Evolutionary conservation across 2,888 invertebrate genomes (phyloP).

Genomic region (Diachrysia chrysitis): DNA sequence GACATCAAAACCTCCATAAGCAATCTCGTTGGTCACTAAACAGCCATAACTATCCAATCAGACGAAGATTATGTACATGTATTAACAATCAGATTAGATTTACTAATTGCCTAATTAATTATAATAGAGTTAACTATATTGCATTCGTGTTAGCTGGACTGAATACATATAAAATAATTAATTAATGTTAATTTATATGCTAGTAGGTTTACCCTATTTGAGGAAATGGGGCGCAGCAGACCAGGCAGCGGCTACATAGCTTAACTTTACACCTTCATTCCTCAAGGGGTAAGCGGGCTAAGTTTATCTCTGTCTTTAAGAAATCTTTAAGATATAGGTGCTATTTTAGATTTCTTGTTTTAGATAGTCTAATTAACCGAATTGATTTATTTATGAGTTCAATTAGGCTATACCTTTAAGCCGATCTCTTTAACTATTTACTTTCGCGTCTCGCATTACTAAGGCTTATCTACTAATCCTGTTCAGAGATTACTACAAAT

Average conservation of each 20-base stretch:
- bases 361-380: background rate
- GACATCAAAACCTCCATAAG: background rate
- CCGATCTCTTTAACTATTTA: background rate
- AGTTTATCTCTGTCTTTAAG: background rate
- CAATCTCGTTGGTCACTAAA: background rate
- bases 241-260: background rate
- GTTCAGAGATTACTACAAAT: background rate
- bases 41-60: background rate
- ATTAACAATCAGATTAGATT: slow-evolving; percentile 41
- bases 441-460: background rate
- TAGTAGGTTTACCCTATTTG: slow-evolving; percentile 42
- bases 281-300: background rate
- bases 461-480: background rate
- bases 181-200: slow-evolving; percentile 51
- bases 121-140: slow-evolving; percentile 47
- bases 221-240: slow-evolving; percentile 26
- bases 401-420: background rate
- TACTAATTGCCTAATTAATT: slow-evolving; percentile 49
- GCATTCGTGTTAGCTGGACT: slow-evolving; percentile 50
- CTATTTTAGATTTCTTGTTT: background rate
- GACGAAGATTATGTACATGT: slow-evolving; percentile 13
- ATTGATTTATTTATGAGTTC: background rate
- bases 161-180: slow-evolving; percentile 58
- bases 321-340: background rate
- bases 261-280: background rate